phyloP scores from a whole-genome alignment of 1,140 invertebrate species.

The Centruroides vittatus region DNA sequence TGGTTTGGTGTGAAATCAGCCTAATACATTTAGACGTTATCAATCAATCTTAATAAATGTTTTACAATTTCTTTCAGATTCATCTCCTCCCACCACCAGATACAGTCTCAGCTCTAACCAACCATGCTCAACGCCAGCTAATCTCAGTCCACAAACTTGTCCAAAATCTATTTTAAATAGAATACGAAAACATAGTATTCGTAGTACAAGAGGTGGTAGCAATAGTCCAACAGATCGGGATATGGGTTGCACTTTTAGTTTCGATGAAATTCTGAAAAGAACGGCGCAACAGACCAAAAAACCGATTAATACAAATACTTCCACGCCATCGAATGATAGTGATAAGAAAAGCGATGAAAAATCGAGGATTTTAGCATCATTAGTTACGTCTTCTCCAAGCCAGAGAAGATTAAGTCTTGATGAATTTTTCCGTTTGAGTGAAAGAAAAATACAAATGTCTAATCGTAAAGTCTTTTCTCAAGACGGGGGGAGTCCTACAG shows the following conservation, averaged over 20 bases:
- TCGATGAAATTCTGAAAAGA: conserved; percentile 58
- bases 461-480: conserved; percentile 1
- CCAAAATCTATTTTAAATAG: conserved; percentile 7
- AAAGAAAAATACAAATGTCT: conserved; percentile 22
- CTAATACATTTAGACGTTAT: too few species aligned
- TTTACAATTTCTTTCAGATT: conserved; percentile 7
- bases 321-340: neutral
- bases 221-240: conserved; percentile 10
- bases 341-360: conserved; percentile 39
- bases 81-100: conserved; percentile 16
- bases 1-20: too few species aligned
- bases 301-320: neutral
- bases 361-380: conserved; percentile 45
- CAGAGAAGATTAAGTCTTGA: conserved; percentile 28
- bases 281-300: neutral
- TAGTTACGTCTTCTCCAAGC: conserved; percentile 37
- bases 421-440: conserved; percentile 51
- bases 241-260: conserved; percentile 50
- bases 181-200: conserved; percentile 13
- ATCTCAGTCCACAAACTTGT: conserved; percentile 14
- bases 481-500: neutral
- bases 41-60: too few species aligned
- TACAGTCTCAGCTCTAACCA: conserved; percentile 17
- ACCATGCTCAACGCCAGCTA: conserved; percentile 13
- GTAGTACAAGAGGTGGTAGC: conserved; percentile 1